phyloP scores from a whole-genome alignment of 2,113 vertebrate genomes.

The Melanerpes aurifrons region DNA sequence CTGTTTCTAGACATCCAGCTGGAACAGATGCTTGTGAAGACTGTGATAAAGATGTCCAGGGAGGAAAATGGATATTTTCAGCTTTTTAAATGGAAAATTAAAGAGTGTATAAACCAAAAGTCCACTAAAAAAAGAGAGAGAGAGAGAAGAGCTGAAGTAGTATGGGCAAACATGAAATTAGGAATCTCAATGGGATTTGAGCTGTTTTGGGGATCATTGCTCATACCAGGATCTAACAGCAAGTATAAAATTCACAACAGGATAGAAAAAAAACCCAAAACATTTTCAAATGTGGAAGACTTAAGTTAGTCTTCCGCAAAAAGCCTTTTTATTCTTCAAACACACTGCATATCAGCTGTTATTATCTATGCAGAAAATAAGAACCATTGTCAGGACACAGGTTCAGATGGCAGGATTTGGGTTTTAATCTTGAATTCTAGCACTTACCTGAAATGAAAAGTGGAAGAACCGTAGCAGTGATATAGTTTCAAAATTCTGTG shows the following conservation, averaged over 20 bases:
- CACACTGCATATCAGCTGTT: background rate
- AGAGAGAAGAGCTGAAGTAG: background rate
- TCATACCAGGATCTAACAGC: background rate
- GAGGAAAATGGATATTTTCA: background rate
- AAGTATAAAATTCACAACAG: background rate
- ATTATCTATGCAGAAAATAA: background rate
- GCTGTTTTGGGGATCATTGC: background rate
- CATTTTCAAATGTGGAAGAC: background rate
- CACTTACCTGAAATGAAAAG: background rate
- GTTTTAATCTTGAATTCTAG: background rate
- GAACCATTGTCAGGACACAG: background rate
- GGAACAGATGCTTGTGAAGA: conserved; percentile 23
- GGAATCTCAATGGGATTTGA: background rate
- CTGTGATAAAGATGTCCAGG: background rate
- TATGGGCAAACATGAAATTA: background rate
- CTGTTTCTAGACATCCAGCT: conserved; percentile 30
- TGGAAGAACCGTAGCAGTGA: background rate
- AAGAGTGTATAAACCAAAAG: background rate
- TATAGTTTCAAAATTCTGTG: background rate
- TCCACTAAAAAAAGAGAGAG: background rate
- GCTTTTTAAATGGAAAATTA: background rate
- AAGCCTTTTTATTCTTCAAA: background rate
- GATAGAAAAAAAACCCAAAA: background rate
- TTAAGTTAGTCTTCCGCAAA: background rate
- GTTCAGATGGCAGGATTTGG: background rate